Base-by-base conservation (phyloP, 2,113 vertebrate species). In the Artemisiospiza belli region DNA sequence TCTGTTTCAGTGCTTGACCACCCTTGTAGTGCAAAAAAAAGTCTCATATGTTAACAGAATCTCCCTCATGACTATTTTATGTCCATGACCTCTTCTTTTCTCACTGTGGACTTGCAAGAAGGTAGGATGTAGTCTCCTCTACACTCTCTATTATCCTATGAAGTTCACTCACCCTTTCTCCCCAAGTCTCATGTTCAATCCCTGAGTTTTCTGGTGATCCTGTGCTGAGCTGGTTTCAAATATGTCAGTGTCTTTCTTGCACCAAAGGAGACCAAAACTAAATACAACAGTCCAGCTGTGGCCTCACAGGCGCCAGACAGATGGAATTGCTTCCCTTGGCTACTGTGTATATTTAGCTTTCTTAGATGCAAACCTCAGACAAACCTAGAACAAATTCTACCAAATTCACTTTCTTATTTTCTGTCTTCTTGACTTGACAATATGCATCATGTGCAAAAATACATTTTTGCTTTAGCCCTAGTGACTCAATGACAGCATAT, bases 171-270 rank as follows among this genome's bases (percentile, higher is more conserved):
- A 44, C 6, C 19, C 18, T 67, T 75, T 58, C 35, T 12, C 44
- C 3, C 9, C 17, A 63, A 0, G 2, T 21, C 49, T 51, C 2
- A 5, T 11, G 8, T 68, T 77, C 28, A 49, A 5, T 3, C 22
- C 43, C 43, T 58, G 41, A 58, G 20, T 22, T 12, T 15, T 18
- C 10, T 66, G 39, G 30, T 49, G 59, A 86, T 12, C 12, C 18
- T 19, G 11, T 35, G 49, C 67, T 57, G 24, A 73, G 58, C 33
- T 72, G 47, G 43, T n/a, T 89, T 54, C 64, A 83, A 63, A n/a
- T 12, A 69, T 11, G 9, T 25, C 51, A 31, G 1, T 4, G 3
- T 30, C 27, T 61, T 24, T 77, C 59, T 52, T 35, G 37, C 33
- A 33, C 30, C 14, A 85, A 64, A 77, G 16, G 35, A 78, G 35